Conservation (phyloP, 2,113 vertebrate genomes). For the Sigmodon hispidus region DNA sequence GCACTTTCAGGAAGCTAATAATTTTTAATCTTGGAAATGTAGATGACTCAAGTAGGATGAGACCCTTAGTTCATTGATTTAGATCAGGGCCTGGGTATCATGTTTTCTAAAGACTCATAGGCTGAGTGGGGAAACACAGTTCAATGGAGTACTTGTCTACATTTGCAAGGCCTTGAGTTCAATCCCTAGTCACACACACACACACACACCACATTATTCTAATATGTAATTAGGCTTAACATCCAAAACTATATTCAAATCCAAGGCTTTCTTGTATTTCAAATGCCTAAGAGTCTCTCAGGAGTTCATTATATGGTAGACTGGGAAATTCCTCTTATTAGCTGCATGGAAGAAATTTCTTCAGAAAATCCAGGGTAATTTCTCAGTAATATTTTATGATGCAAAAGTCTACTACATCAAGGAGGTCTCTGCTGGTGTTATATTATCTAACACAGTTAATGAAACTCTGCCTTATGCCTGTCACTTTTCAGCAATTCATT, state of each 20-base stretch:
- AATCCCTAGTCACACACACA: not conserved
- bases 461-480: not conserved
- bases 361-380: not conserved
- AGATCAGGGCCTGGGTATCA: not conserved
- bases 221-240: not conserved
- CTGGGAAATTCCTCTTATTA: not conserved
- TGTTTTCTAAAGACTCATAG: not conserved
- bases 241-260: not conserved
- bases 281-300: not conserved
- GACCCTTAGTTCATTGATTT: not conserved
- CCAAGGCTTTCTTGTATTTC: not conserved
- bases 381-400: not conserved
- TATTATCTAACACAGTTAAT: not conserved
- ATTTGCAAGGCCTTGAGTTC: not conserved
- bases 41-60: not conserved
- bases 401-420: not conserved
- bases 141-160: not conserved
- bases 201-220: not conserved
- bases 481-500: not conserved
- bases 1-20: not conserved
- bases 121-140: not conserved
- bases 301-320: not conserved
- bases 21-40: slow-evolving; percentile 3
- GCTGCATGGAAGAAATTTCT: not conserved
- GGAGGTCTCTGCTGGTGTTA: not conserved